These are phyloP conservation scores for Opisthocomus hoazin DNA, from an alignment of 2,113 vertebrate species.

Conservation along the genomic window DNA sequence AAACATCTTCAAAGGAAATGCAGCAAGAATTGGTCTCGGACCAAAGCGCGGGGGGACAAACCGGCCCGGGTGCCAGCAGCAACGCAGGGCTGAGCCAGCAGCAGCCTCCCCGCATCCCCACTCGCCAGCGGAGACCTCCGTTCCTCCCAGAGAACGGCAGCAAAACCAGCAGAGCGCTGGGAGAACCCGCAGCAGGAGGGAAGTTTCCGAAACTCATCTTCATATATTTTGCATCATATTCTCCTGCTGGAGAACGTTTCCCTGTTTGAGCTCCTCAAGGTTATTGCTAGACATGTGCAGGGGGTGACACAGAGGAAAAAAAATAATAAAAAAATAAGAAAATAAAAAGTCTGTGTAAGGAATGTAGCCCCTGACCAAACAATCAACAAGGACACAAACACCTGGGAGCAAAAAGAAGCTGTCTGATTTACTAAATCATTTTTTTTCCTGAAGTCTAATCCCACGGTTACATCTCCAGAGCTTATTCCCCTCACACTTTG, in stretches of 20 bases:
- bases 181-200: not conserved
- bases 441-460: not conserved
- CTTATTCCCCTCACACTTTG: not conserved
- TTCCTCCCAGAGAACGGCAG: not conserved
- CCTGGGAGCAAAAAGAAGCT: not conserved
- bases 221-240: not conserved
- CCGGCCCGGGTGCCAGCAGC: not conserved
- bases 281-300: not conserved
- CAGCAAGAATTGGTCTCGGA: slow-evolving; percentile 28
- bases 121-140: fast-evolving
- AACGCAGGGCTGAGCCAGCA: not conserved
- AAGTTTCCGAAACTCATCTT: not conserved
- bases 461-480: not conserved
- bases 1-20: slow-evolving; percentile 22
- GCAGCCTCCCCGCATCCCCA: not conserved
- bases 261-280: not conserved
- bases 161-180: not conserved
- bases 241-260: not conserved
- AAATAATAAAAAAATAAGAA: not conserved
- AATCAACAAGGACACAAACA: not conserved
- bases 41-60: not conserved
- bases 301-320: not conserved
- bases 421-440: not conserved
- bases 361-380: not conserved
- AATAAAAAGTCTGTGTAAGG: not conserved